phyloP scores from a whole-genome alignment of 2,113 vertebrate genomes.

The Ancistrus triradiatus region DNA sequence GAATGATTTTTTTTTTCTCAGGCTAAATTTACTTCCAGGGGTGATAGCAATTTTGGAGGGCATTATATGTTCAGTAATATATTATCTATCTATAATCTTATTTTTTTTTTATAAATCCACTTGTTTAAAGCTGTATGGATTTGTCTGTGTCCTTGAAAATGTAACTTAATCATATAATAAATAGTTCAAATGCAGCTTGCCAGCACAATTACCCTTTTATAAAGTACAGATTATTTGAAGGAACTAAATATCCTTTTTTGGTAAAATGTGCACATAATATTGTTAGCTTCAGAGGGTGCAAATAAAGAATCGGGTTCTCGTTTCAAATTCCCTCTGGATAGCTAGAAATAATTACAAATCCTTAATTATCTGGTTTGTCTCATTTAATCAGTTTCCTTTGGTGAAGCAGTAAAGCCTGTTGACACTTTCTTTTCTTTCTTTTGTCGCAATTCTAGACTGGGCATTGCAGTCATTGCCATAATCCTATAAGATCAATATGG shows the following conservation, averaged over 20 bases:
- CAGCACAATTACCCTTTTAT: constrained; percentile 26
- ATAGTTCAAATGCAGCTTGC: constrained; percentile 15
- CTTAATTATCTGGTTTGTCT: constrained; percentile 23
- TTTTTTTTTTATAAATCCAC: too few species aligned
- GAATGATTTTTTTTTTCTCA: too few species aligned
- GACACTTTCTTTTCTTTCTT: constrained; percentile 9
- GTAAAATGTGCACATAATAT: constrained; percentile 32
- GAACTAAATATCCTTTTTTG: constrained; percentile 18
- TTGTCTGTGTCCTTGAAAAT: neutral
- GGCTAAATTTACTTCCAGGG: too few species aligned
- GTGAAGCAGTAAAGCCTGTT: constrained; percentile 7
- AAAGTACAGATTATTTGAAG: constrained; percentile 14
- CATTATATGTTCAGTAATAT: too few species aligned
- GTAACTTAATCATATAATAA: neutral
- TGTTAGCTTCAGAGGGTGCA: neutral
- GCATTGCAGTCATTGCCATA: constrained; percentile 27
- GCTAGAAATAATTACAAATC: constrained; percentile 34
- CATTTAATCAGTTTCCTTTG: constrained; percentile 25
- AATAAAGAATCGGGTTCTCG: constrained; percentile 27
- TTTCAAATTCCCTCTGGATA: constrained; percentile 32
- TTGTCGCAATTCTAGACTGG: constrained; percentile 7
- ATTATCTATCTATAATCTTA: too few species aligned
- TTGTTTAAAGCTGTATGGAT: too few species aligned
- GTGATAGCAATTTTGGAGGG: too few species aligned
- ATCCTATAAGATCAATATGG: constrained; percentile 23